Conservation (phyloP, 2,113 vertebrate genomes). For the Thalassarche chlororhynchos region DNA sequence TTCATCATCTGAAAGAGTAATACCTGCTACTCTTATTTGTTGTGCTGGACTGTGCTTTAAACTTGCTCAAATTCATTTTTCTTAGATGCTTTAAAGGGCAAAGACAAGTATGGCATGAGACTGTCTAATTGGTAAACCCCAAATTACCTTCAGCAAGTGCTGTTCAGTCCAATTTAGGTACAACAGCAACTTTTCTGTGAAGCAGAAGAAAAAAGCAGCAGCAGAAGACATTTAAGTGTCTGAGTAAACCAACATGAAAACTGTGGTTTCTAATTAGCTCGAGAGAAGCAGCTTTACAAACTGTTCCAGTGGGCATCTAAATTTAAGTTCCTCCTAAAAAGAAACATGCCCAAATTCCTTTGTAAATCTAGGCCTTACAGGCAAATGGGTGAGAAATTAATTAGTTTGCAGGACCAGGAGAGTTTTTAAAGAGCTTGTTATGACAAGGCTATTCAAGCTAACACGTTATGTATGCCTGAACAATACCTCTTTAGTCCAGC, state of each 20-base stretch:
- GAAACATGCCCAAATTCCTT: background rate
- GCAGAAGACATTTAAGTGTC: background rate
- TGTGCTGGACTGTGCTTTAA: background rate
- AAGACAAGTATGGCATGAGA: background rate
- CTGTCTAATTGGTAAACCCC: background rate
- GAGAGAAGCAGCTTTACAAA: background rate
- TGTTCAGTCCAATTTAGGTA: background rate
- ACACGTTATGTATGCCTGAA: background rate
- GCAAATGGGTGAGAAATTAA: background rate
- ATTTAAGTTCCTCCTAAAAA: background rate
- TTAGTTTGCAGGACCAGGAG: background rate
- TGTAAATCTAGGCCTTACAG: background rate
- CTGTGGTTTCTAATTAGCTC: background rate
- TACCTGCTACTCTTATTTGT: background rate
- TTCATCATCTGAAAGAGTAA: background rate
- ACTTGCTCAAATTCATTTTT: background rate
- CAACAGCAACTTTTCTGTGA: background rate
- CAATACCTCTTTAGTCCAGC: background rate
- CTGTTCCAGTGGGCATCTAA: background rate
- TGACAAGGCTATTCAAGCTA: background rate
- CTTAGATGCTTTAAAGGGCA: background rate
- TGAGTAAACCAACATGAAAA: background rate
- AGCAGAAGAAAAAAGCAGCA: background rate
- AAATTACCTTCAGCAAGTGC: background rate
- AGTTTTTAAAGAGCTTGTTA: constrained; percentile 12